Base-by-base conservation (phyloP, 2,113 vertebrate species). In the Hypanus sabinus region DNA sequence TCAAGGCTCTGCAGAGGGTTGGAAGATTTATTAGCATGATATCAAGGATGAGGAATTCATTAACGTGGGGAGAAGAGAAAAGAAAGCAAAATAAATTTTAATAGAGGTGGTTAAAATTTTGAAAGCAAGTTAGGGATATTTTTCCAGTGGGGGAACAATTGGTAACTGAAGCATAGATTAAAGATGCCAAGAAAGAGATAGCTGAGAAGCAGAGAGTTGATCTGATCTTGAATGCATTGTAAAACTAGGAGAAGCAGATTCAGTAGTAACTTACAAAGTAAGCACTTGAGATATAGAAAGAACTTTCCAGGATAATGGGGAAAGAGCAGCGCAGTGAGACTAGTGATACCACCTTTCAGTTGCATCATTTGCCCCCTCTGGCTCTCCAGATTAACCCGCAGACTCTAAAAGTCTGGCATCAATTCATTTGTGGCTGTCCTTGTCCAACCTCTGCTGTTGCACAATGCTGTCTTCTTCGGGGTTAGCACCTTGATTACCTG, bases 401-500 rank as follows among this genome's bases (percentile, higher is more conserved):
- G 80, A 83, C 16, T 55, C 22, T 24, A 6, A 80, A 80, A 18
- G 20, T 33, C 7, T 80, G 14, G n/a, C 14, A 1, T 24, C 22
- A 4, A 83, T 8, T 83, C 24, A 24, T 81, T 8, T 22, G 22
- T 57, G 57, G 62, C 85, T 0, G 71, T 22, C 16, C 27, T 30
- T 30, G 46, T 14, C 46, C 10, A 38, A 2, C 24, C 24, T 2
- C 27, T 73, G 71, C 18, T 22, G 71, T 24, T 24, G 16, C 71
- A 73, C 22, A 12, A 22, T 57, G 8, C 20, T 27, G 81, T 27
- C 8, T 60, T 83, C 38, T 24, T 38, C 22, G 18, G 18, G 38
- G 46, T 46, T 46, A 46, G 46, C 46, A 3, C 46, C 46, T 46
- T 46, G 46, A 27, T 85, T 60, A 99, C 99, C 99, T 99, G 99